Percentiles rank a stretch among this genome's conserved stretches.
Conservation (phyloP, 2,797 vertebrate species). For the Lophotriccus pileatus region DNA sequence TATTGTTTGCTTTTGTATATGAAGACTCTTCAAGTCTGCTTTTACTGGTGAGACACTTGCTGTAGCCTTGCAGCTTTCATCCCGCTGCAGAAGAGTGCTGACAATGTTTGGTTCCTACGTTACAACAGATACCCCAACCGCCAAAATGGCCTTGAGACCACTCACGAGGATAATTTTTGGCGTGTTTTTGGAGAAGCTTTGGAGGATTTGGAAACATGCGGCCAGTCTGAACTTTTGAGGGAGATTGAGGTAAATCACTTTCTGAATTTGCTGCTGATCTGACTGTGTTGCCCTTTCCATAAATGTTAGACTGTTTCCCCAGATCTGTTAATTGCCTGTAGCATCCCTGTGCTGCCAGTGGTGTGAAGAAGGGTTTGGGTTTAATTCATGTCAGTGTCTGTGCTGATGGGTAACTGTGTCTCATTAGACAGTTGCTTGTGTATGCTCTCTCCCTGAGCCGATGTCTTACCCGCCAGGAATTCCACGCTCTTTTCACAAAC, state of each 20-base stretch:
- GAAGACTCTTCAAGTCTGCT: slow-evolving; percentile 76
- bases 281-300: background rate
- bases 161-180: slow-evolving; percentile 95
- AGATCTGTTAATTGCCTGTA: background rate
- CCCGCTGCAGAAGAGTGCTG: slow-evolving; percentile 78
- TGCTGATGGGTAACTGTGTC: background rate
- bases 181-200: slow-evolving; percentile 88
- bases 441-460: background rate
- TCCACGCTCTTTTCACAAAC: background rate
- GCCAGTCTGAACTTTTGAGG: slow-evolving; percentile 94
- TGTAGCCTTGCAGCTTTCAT: slow-evolving; percentile 80
- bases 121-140: slow-evolving; percentile 92
- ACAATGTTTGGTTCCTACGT: slow-evolving; percentile 93
- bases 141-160: slow-evolving; percentile 84
- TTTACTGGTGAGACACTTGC: slow-evolving; percentile 69
- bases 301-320: background rate
- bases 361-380: background rate
- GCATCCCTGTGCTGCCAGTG: background rate
- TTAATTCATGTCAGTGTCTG: background rate
- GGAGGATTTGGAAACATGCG: slow-evolving; percentile 97
- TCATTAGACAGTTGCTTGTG: background rate
- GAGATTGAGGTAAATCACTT: slow-evolving; percentile 89
- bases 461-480: background rate
- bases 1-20: slow-evolving; percentile 76
- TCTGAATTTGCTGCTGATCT: background rate